A percentile compares a stretch with the other conserved stretches of the same genome.
Conservation (phyloP, 2,113 vertebrate species). For the Clarias batrachus region DNA sequence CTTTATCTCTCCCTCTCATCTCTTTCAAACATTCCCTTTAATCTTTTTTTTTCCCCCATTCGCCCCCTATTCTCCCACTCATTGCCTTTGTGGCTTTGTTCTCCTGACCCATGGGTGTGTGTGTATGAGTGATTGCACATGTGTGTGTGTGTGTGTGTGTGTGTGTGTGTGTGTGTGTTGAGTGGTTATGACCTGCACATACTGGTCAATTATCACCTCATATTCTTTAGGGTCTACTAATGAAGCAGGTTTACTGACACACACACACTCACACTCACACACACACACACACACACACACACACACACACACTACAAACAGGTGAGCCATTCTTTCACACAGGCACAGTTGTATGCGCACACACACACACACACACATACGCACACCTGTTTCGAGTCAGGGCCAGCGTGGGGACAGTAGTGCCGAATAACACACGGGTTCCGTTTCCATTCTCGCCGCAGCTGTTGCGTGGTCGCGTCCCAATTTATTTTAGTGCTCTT, state of each 20-base stretch:
- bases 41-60: constrained; percentile 37
- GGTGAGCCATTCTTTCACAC: not conserved
- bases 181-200: constrained; percentile 10
- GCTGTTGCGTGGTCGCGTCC: constrained; percentile 3
- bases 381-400: constrained; percentile 27
- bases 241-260: constrained; percentile 4
- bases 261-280: not conserved
- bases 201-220: constrained; percentile 41
- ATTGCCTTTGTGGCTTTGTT: constrained; percentile 16
- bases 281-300: not conserved
- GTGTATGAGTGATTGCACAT: constrained; percentile 14
- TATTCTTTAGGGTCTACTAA: constrained; percentile 23
- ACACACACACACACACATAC: not conserved
- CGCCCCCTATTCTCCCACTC: not conserved
- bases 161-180: constrained; percentile 18
- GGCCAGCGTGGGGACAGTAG: constrained; percentile 9
- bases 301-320: constrained; percentile 1
- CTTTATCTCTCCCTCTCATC: constrained; percentile 7
- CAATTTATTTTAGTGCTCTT: not conserved
- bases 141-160: not conserved
- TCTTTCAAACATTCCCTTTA: constrained; percentile 37
- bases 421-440: constrained; percentile 8
- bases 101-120: constrained; percentile 16
- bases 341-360: not conserved
- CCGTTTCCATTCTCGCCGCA: constrained; percentile 10